These are phyloP conservation scores for Drosophila chauvacae DNA, from an alignment of 1,140 invertebrate species.

Conservation along the genomic window DNA sequence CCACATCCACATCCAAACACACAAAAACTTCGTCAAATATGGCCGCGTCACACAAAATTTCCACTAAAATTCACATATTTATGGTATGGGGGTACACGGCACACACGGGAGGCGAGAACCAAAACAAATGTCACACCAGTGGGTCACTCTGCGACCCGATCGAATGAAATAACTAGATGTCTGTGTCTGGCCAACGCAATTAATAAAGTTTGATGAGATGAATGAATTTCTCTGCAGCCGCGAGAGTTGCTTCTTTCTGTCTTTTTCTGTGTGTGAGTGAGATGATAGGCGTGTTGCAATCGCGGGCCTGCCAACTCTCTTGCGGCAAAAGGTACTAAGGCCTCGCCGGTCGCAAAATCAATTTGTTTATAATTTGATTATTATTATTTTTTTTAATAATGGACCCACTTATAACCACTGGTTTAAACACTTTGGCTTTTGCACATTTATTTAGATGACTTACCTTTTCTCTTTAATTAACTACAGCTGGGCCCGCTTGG, in stretches of 20 bases:
- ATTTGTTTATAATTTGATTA: conserved; percentile 10
- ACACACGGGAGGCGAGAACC: conserved; percentile 42
- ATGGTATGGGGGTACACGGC: conserved; percentile 30
- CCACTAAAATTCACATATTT: conserved; percentile 63
- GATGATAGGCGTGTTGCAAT: conserved; percentile 73
- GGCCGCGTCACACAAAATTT: conserved; percentile 74
- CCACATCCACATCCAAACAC: conserved; percentile 45
- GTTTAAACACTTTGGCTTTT: too few relatives aligned
- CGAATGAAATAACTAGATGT: conserved; percentile 77
- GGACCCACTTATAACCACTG: neutral
- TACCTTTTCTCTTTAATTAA: conserved; percentile 6
- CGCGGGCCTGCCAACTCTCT: conserved; percentile 57
- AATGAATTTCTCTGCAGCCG: conserved; percentile 73
- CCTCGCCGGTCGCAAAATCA: neutral
- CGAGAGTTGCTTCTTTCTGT: conserved; percentile 54
- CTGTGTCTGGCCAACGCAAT: conserved; percentile 54
- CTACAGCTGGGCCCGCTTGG: neutral
- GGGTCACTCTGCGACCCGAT: conserved; percentile 62
- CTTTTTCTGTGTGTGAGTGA: conserved; percentile 82
- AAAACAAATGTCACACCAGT: conserved; percentile 75
- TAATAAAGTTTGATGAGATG: conserved; percentile 68
- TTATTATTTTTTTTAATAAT: neutral
- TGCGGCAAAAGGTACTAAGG: conserved; percentile 26
- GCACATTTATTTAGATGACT: neutral
- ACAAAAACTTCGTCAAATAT: conserved; percentile 73